A percentile compares a stretch with the other conserved stretches of the same genome.
Conservation (phyloP, 2,888 invertebrate species). For the Hydroisotoma schaefferi region DNA sequence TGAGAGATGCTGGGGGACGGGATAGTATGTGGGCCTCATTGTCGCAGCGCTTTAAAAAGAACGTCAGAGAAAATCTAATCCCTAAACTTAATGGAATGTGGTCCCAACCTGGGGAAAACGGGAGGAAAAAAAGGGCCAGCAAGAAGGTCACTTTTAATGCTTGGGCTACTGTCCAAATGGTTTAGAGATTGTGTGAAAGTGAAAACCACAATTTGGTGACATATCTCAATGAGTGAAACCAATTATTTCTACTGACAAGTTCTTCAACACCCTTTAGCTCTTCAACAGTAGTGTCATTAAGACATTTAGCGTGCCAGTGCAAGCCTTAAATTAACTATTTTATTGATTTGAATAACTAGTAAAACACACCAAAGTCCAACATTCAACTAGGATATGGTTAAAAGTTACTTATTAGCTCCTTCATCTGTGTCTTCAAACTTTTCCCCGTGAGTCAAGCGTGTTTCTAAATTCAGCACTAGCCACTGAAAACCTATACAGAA, state of each 20-base stretch:
- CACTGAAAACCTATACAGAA: too few relatives aligned
- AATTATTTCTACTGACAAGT: neutral
- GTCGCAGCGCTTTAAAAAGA: conserved; percentile 47
- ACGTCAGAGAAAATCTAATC: conserved; percentile 46
- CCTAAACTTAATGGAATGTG: conserved; percentile 48
- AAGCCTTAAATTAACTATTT: too few relatives aligned
- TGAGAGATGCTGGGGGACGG: conserved; percentile 43
- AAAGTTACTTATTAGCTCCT: too few relatives aligned
- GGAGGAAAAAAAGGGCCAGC: conserved; percentile 45
- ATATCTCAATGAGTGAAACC: neutral
- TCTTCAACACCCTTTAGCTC: neutral
- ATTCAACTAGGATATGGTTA: too few relatives aligned
- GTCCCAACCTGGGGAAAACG: conserved; percentile 37
- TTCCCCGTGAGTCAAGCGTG: too few relatives aligned
- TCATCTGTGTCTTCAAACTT: too few relatives aligned
- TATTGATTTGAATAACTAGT: too few relatives aligned
- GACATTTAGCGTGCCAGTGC: too few relatives aligned
- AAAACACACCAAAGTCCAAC: too few relatives aligned
- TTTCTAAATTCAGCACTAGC: too few relatives aligned
- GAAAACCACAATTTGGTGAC: neutral
- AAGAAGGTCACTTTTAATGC: conserved; percentile 49
- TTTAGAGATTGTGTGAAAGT: conserved; percentile 9
- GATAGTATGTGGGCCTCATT: conserved; percentile 47
- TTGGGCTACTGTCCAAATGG: conserved; percentile 49
- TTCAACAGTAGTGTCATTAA: too few relatives aligned